Evolutionary conservation across 2,113 vertebrate species (phyloP), one percentile per base, ranked within the genome.

Genomic region (Brienomyrus brachyistius): DNA sequence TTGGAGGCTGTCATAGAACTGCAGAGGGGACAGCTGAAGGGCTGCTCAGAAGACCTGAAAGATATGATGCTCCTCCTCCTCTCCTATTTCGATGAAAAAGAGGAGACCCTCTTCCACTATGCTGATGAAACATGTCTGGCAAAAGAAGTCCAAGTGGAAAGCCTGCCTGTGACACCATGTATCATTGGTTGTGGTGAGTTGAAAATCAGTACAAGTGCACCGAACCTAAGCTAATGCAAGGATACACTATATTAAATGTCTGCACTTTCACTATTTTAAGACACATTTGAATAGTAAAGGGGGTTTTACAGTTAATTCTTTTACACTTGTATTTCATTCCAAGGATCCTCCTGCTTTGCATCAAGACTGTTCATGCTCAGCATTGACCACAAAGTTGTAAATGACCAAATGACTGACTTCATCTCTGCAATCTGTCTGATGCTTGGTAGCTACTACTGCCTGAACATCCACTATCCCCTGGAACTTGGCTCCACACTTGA

Each of bases 381-480:
- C 54, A 23, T 90, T 3, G 91, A 92, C 51, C 11, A 31, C 9
- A 88, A 88, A 17, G 51, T 91, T 87, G 89, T 91, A 15, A 92
- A 91, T 62, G 52, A 87, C 77, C 31, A 90, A 6, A 91, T 91
- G 8, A 31, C 91, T 45, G 80, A 6, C 17, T 91, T 92, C 89
- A 92, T 91, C 45, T 87, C 89, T 85, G 92, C 89, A 31, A 83
- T 92, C 7, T 91, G 89, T 59, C 11, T 92, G 86, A 92, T 93
- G 90, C 89, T 92, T 89, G 77, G 62, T 19, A 89, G 90, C 45
- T 92, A 92, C 11, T 92, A 91, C 88, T 90, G 90, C 13, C 48
- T 92, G 9, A 92, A 92, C 52, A 91, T 92, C 5, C 90, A 91
- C 85, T 91, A 92, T 43, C 91, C 91, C 4, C n/a, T 90, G 86